Evolutionary conservation across 2,888 invertebrate species (phyloP).

Genomic region (Drosophila mayaguana): DNA sequence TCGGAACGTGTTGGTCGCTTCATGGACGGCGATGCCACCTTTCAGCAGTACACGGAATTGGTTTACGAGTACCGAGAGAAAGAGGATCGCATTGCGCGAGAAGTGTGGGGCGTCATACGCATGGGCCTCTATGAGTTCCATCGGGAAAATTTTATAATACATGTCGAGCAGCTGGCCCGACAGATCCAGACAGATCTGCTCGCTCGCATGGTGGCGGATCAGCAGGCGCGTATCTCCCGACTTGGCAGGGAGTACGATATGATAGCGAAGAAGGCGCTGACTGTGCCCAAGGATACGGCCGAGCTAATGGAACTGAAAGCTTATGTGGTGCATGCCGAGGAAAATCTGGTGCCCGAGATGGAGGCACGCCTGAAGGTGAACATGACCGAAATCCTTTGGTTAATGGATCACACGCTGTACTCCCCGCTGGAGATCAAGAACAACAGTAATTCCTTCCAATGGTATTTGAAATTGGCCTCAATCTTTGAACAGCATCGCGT

Average conservation of each 20-base stretch:
- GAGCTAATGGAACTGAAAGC: slow-evolving; percentile 93
- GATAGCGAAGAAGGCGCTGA: slow-evolving; percentile 92
- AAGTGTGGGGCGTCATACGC: slow-evolving; percentile 87
- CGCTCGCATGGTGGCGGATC: slow-evolving; percentile 91
- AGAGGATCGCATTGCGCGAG: slow-evolving; percentile 87
- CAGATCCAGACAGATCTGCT: slow-evolving; percentile 90
- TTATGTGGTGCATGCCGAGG: slow-evolving; percentile 91
- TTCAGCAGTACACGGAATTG: slow-evolving; percentile 88
- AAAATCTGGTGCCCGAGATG: slow-evolving; percentile 89
- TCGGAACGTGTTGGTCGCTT: slow-evolving; percentile 88
- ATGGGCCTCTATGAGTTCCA: slow-evolving; percentile 95
- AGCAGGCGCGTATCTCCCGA: slow-evolving; percentile 91
- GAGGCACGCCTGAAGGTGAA: slow-evolving; percentile 90
- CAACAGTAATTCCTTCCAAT: slow-evolving; percentile 94
- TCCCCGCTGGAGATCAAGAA: slow-evolving; percentile 94
- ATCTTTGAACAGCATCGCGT: slow-evolving; percentile 93
- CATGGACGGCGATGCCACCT: slow-evolving; percentile 88
- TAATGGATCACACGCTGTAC: slow-evolving; percentile 92
- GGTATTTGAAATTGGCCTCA: slow-evolving; percentile 93
- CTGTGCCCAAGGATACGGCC: slow-evolving; percentile 92
- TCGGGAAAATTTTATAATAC: slow-evolving; percentile 90
- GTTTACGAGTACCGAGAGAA: slow-evolving; percentile 88
- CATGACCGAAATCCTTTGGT: slow-evolving; percentile 91
- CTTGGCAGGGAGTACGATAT: slow-evolving; percentile 93
- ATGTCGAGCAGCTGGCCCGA: slow-evolving; percentile 89